Evolutionary conservation across 2,797 vertebrate species (phyloP), one percentile per base, ranked within the genome.

Genomic region (Myotis myotis): DNA sequence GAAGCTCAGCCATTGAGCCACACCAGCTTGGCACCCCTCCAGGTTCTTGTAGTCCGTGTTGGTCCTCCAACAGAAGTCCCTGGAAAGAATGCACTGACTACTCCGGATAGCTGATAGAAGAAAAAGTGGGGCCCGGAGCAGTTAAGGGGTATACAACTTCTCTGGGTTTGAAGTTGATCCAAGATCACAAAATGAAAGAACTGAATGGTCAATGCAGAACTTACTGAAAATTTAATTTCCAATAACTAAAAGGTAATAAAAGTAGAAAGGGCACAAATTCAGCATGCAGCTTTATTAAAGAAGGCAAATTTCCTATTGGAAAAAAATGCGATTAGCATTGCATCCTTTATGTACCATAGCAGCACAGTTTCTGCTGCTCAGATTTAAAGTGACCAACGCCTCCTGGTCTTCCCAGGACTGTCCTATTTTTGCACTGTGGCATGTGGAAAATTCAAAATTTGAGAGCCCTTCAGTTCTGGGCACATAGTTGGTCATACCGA

Each of bases 151-250:
- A 47, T 47, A 13, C 47, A 47, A 15, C 47, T 13, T 47, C 47
- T 47, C 47, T 47, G 47, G 47, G 47, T 47, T 47, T 47, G 47
- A 47, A 47, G 47, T 44, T 81, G 41, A 55, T 81, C 85, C 72
- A 85, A 53, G 41, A 49, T 81, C 36, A 28, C 85, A 80, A 87
- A 93, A 68, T 57, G 72, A 75, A 70, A 71, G 75, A 38, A 71
- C 53, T 68, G 90, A 53, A 10, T 41, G 47, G 47, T 62, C 68
- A 66, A 16, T 83, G 60, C 25, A 76, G 22, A 75, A 71, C 62
- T 87, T 49, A 49, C 53, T 81, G 78, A 85, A 87, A 84, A 70
- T 89, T 83, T 88, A 83, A 75, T 94, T 82, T 96, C 86, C 33
- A 17, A 11, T 86, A 86, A 74, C 85, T 57, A 88, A 70, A 81